A percentile compares a stretch with the other conserved stretches of the same genome.
Conservation (phyloP, 1,140 invertebrate species). For the Nasonia longicornis region DNA sequence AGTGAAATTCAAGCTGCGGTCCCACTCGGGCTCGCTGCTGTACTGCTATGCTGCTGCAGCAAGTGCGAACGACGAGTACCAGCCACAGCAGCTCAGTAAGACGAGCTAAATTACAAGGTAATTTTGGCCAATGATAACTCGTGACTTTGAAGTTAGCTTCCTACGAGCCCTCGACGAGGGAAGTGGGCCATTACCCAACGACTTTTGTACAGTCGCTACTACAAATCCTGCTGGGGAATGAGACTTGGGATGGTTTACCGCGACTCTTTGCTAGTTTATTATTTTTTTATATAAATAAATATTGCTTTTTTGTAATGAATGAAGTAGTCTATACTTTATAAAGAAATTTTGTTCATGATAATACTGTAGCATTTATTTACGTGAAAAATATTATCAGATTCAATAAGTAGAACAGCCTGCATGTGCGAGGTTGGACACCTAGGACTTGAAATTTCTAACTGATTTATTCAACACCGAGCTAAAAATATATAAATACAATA, state of each 20-base stretch:
- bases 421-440: no score
- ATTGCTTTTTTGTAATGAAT: not conserved
- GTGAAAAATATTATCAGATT: no score
- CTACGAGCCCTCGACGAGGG: conserved; percentile 60
- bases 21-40: not conserved
- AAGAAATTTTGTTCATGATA: no score
- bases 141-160: conserved; percentile 65
- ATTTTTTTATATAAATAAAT: not conserved
- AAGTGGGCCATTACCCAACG: conserved; percentile 61
- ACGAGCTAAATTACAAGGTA: conserved; percentile 59
- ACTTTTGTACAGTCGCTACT: conserved; percentile 60
- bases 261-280: no score
- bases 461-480: no score
- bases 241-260: conserved; percentile 32
- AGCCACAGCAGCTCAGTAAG: conserved; percentile 47
- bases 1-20: not conserved
- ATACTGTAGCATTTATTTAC: no score
- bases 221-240: conserved; percentile 50
- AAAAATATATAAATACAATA: no score
- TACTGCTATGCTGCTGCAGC: no score
- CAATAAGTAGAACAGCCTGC: no score
- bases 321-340: no score
- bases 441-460: no score
- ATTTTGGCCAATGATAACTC: conserved; percentile 65
- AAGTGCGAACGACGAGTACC: not conserved